Base-by-base conservation (phyloP, 2,797 vertebrate species). In the Saxicola maurus region DNA sequence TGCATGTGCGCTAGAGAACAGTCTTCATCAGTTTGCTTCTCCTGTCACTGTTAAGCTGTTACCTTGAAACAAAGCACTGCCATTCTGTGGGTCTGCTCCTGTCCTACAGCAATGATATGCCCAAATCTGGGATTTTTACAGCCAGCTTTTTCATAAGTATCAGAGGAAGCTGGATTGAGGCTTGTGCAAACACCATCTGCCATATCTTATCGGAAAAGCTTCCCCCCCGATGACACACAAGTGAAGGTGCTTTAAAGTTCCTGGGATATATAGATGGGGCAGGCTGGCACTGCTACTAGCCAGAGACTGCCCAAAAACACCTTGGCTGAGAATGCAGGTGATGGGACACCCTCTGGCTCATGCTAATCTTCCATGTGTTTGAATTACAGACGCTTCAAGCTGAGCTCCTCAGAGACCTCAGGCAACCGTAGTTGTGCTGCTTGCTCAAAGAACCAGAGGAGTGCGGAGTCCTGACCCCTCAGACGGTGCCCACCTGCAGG, bases 391-490 rank as follows among this genome's bases (percentile, higher is more conserved):
- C 17, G 33, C 35, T 28, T 65, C 27, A 17, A 33, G 66, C 1
- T 24, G 48, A 78, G 40, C 48, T 79, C 77, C 59, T 73, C 45
- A 51, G 59, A 68, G 65, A 66, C 17, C 13, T 27, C 31, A 48
- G 49, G 57, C 0, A 0, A 74, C 16, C 0, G 0, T 30, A 30
- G 23, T 45, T 25, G 43, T 62, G 56, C 28, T 35, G 77, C 55
- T 37, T 38, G 37, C 11, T 57, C 8, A 0, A n/a, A 43, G 35
- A 73, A 16, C 30, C 60, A 46, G 28, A 67, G 30, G 23, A 66
- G 17, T 2, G 21, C 11, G 9, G 23, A 75, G 62, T 37, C 18
- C 25, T 4, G 38, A 45, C 7, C 38, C 33, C 33, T 45, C 8
- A 23, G 13, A 72, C 49, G 33, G 10, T 13, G 11, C 45, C 9